A percentile compares a stretch with the other conserved stretches of the same genome.
Evolutionary conservation across 1,140 invertebrate genomes (phyloP).

Genomic region (Spodoptera litura): DNA sequence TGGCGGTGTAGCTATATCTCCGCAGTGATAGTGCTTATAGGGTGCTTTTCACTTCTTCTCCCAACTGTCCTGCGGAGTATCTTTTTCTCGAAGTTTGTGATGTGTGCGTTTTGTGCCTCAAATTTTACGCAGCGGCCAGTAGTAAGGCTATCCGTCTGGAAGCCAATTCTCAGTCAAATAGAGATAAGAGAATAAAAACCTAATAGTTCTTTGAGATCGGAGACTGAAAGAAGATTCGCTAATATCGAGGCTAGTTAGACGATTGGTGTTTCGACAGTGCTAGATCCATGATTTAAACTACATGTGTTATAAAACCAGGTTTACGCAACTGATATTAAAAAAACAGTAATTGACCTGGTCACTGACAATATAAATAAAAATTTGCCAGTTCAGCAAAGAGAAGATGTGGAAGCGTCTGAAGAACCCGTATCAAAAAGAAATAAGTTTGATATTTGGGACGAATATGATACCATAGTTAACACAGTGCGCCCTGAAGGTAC

Average conservation of each 20-base stretch:
- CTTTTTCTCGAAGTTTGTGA: too few species aligned
- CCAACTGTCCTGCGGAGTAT: too few species aligned
- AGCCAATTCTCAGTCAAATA: too few species aligned
- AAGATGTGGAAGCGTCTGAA: conserved; percentile 24
- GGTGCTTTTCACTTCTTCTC: too few species aligned
- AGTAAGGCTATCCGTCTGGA: too few species aligned
- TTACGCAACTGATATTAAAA: conserved; percentile 22
- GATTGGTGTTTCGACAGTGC: conserved; percentile 28
- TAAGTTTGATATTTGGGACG: conserved; percentile 46
- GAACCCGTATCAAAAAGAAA: conserved; percentile 27
- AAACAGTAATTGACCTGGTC: conserved; percentile 31
- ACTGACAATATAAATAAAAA: conserved; percentile 23
- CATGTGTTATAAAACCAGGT: conserved; percentile 30
- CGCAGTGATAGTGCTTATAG: too few species aligned
- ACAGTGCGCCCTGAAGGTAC: conserved; percentile 39
- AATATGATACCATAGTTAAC: conserved; percentile 44
- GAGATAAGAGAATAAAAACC: too few species aligned
- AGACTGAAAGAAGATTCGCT: conserved; percentile 31
- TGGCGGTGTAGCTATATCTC: too few species aligned
- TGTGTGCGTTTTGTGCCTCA: too few species aligned
- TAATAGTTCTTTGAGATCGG: conserved; percentile 32
- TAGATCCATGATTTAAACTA: conserved; percentile 36
- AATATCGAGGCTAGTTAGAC: conserved; percentile 38
- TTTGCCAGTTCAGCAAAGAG: conserved; percentile 22
- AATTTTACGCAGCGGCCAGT: too few species aligned